Evolutionary conservation across 1,140 invertebrate genomes (phyloP).

Genomic region (Oreohelix idahoensis): DNA sequence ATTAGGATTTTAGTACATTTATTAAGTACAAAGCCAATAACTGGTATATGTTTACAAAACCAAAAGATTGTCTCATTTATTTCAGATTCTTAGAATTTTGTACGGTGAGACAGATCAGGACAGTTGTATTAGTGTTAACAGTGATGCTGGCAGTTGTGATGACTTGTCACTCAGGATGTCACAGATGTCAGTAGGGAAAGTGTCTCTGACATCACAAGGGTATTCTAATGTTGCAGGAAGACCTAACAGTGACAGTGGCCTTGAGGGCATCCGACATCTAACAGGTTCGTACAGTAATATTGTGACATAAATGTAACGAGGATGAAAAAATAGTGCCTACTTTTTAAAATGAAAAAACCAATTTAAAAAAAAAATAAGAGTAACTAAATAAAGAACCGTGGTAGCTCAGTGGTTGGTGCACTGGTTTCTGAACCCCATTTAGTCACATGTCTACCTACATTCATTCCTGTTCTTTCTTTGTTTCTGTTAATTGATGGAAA

Average conservation of each 20-base stretch:
- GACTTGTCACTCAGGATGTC: slow-evolving; percentile 5
- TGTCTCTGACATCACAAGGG: not conserved
- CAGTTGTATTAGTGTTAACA: not conserved
- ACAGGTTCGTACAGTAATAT: not conserved
- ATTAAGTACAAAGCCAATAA: too few relatives aligned
- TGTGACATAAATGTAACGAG: too few relatives aligned
- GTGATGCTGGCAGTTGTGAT: not conserved
- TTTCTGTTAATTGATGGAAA: too few relatives aligned
- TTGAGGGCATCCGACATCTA: not conserved
- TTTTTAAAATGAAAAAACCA: too few relatives aligned
- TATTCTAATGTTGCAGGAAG: not conserved
- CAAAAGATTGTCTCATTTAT: not conserved
- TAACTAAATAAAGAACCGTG: too few relatives aligned
- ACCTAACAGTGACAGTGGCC: not conserved
- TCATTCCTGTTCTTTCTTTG: too few relatives aligned
- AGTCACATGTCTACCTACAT: too few relatives aligned
- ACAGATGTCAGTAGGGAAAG: not conserved
- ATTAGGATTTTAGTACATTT: too few relatives aligned
- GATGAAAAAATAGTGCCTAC: too few relatives aligned
- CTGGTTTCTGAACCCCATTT: too few relatives aligned
- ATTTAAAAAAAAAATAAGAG: too few relatives aligned
- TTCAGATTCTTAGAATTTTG: slow-evolving; percentile 15
- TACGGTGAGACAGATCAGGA: not conserved
- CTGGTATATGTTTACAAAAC: not conserved
- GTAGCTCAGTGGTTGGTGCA: too few relatives aligned